phyloP scores from a whole-genome alignment of 2,888 invertebrate species.

The Dexiosoma caninum region DNA sequence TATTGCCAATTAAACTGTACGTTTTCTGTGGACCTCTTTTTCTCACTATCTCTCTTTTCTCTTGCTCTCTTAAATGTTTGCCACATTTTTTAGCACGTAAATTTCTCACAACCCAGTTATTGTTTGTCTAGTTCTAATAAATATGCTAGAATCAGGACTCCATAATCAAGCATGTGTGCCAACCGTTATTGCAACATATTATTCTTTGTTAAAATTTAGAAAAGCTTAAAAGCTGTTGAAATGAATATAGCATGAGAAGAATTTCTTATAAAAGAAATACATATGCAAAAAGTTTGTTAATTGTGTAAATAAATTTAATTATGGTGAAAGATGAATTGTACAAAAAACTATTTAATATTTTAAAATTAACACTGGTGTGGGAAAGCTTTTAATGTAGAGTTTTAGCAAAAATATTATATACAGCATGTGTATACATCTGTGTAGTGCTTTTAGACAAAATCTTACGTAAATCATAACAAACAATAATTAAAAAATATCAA shows the following conservation, averaged over 20 bases:
- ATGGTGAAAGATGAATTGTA: constrained; percentile 23
- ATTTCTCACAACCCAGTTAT: too few relatives aligned
- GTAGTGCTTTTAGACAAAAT: constrained; percentile 30
- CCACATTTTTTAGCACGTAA: constrained; percentile 47
- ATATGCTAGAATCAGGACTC: constrained; percentile 8
- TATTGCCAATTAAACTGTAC: constrained; percentile 1
- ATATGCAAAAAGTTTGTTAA: background rate
- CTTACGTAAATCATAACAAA: background rate
- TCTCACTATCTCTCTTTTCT: background rate
- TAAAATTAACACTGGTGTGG: constrained; percentile 45
- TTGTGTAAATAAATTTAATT: constrained; percentile 39
- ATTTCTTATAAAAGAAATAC: background rate
- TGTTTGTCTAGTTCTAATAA: constrained; percentile 33
- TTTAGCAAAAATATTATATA: constrained; percentile 29
- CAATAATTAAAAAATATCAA: constrained; percentile 13
- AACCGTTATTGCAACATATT: background rate
- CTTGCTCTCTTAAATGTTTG: constrained; percentile 18
- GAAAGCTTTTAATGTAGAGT: constrained; percentile 13
- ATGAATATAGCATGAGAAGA: background rate
- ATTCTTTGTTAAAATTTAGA: background rate
- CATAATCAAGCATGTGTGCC: constrained; percentile 38
- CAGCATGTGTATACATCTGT: constrained; percentile 63
- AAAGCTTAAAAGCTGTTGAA: background rate
- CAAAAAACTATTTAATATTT: background rate
- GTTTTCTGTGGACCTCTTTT: constrained; percentile 6